Percentiles rank a stretch among this genome's conserved stretches.
Conservation (phyloP, 1,140 invertebrate species). For the Sitobion miscanthi region DNA sequence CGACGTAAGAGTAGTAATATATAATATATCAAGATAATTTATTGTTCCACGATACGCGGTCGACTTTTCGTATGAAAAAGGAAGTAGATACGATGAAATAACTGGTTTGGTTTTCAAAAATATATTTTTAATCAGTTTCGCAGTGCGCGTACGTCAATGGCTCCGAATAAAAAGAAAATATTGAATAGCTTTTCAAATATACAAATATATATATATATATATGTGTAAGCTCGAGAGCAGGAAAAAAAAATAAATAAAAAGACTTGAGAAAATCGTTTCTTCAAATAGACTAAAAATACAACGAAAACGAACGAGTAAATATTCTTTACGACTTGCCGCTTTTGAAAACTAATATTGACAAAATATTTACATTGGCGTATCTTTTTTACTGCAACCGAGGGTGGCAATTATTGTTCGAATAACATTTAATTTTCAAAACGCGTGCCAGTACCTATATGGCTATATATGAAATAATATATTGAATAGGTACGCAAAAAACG, state of each 20-base stretch:
- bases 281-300: conserved; percentile 41
- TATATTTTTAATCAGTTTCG: conserved; percentile 17
- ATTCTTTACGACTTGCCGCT: conserved; percentile 37
- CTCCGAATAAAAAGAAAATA: conserved; percentile 16
- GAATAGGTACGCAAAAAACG: not conserved
- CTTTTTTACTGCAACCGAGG: not conserved
- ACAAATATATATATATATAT: not conserved
- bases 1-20: not conserved
- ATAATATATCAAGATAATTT: not conserved
- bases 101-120: not conserved
- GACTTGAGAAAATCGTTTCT: conserved; percentile 34
- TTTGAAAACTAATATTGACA: conserved; percentile 43
- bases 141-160: not conserved
- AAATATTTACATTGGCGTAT: conserved; percentile 25
- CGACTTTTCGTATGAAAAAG: not conserved
- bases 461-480: not conserved
- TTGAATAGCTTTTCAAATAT: not conserved
- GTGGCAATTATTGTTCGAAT: conserved; percentile 32
- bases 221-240: not conserved
- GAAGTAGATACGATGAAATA: not conserved
- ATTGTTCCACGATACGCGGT: not conserved
- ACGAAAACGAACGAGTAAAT: conserved; percentile 1
- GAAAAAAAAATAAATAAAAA: conserved; percentile 3
- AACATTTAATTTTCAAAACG: conserved; percentile 23
- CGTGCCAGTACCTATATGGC: no score